Conservation (phyloP, 2,113 vertebrate genomes). For the Harpagus bidentatus region DNA sequence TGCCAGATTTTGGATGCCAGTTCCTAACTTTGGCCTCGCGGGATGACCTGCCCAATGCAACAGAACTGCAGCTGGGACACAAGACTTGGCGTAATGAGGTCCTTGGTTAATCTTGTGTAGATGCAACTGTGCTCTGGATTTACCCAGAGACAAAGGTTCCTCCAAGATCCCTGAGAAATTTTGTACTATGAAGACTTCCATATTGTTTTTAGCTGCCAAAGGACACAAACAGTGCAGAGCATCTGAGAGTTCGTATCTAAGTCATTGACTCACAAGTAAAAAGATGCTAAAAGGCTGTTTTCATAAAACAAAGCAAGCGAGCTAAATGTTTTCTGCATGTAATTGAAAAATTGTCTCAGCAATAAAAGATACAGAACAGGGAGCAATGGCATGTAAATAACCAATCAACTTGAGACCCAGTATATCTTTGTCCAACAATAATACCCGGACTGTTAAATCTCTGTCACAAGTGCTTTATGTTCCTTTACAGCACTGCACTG, state of each 20-base stretch:
- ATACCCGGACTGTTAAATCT: not conserved
- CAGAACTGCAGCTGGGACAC: not conserved
- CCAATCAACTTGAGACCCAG: not conserved
- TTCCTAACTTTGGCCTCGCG: fast-evolving
- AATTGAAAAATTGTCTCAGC: not conserved
- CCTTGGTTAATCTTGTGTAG: not conserved
- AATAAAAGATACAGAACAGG: not conserved
- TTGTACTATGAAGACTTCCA: not conserved
- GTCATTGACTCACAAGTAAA: not conserved
- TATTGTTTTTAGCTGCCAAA: not conserved
- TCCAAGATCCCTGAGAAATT: not conserved
- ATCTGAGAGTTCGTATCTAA: not conserved
- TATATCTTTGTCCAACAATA: not conserved
- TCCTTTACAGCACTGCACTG: not conserved
- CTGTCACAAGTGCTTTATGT: not conserved
- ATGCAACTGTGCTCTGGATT: not conserved
- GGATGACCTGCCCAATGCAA: fast-evolving
- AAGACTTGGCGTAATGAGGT: not conserved
- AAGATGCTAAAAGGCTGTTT: conserved; percentile 12
- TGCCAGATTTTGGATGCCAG: not conserved
- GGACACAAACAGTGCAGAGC: not conserved
- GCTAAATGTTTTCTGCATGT: not conserved
- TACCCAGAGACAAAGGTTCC: not conserved
- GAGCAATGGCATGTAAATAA: not conserved
- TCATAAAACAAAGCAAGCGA: conserved; percentile 37